Evolutionary conservation across 2,888 invertebrate species (phyloP).

Genomic region (Chrysomela aeneicollis): DNA sequence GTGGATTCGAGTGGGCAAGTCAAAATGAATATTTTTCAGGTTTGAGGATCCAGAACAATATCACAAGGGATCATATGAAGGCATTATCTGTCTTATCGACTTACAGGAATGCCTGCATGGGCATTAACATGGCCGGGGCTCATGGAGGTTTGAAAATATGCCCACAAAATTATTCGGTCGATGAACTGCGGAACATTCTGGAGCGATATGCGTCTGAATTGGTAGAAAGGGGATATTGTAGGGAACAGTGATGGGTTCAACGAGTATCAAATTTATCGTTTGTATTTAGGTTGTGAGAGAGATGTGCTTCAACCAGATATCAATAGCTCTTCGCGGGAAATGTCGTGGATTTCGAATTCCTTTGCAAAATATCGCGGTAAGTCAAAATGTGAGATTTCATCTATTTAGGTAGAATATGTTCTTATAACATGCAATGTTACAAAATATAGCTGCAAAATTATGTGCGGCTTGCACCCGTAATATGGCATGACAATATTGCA

Average conservation of each 20-base stretch:
- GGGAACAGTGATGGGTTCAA: not conserved
- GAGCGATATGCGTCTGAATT: slow-evolving; percentile 48
- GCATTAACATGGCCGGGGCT: slow-evolving; percentile 54
- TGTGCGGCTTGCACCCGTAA: no score
- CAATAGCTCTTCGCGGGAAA: slow-evolving; percentile 50
- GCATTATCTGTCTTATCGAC: slow-evolving; percentile 54
- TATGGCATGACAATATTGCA: no score
- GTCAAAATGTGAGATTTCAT: no score
- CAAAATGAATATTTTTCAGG: slow-evolving; percentile 40
- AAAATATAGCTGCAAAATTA: no score
- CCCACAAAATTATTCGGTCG: slow-evolving; percentile 46
- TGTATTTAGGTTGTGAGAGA: slow-evolving; percentile 43
- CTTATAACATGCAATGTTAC: no score
- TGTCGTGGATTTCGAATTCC: slow-evolving; percentile 49
- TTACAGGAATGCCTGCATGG: slow-evolving; percentile 54
- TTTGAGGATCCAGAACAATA: slow-evolving; percentile 49
- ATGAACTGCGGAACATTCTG: slow-evolving; percentile 52
- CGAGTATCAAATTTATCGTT: not conserved
- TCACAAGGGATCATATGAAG: slow-evolving; percentile 54
- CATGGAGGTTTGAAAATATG: slow-evolving; percentile 56
- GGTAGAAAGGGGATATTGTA: slow-evolving; percentile 47
- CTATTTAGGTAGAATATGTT: no score
- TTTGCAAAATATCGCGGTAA: slow-evolving; percentile 42
- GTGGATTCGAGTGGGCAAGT: no score
- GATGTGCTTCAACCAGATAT: slow-evolving; percentile 56